A percentile compares a stretch with the other conserved stretches of the same genome.
Conservation (phyloP, 2,113 vertebrate genomes). For the Daubentonia madagascariensis region DNA sequence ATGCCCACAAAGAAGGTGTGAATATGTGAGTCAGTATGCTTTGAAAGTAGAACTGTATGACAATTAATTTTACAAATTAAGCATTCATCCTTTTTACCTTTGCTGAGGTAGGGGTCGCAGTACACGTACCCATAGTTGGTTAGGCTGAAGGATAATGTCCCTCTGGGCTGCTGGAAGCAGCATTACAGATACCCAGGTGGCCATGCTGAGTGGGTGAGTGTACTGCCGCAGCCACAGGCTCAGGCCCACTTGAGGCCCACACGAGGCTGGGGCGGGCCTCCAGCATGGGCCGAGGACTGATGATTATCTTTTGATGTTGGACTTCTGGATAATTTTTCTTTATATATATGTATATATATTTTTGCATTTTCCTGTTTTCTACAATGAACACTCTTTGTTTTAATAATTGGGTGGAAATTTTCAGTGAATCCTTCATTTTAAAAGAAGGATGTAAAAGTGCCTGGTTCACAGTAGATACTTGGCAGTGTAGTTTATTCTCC, state of each 20-base stretch:
- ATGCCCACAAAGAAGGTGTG: no score
- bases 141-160: no score
- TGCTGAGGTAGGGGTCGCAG: no score
- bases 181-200: no score
- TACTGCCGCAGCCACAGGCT: no score
- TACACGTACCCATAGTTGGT: no score
- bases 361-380: not conserved
- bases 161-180: no score
- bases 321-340: not conserved
- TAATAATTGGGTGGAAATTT: not conserved
- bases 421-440: not conserved
- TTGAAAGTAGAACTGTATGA: conserved; percentile 87
- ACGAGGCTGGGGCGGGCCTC: no score
- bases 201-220: no score
- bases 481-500: not conserved
- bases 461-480: not conserved
- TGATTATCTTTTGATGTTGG: not conserved
- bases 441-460: not conserved
- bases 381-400: not conserved
- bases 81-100: conserved; percentile 89
- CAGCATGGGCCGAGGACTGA: not conserved
- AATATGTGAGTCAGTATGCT: conserved; percentile 72
- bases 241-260: not conserved
- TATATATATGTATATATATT: not conserved
- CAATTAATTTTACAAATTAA: conserved; percentile 89